Conservation (phyloP, 30 jellyfish, hydroid and myxozoan species). For the Hydractinia echinata region DNA sequence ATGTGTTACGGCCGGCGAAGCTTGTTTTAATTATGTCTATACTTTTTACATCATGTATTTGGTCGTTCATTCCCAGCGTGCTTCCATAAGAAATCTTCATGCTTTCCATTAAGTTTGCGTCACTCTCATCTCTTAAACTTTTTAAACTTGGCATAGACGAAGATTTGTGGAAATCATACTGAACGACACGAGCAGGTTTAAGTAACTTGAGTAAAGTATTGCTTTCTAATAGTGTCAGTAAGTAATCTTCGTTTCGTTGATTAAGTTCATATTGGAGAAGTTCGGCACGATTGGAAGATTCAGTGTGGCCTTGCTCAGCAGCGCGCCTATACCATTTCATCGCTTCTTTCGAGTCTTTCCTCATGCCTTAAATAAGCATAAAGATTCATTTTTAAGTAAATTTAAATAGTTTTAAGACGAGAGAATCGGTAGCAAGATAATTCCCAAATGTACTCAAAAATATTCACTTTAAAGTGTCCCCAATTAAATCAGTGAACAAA, state of each 20-base stretch:
- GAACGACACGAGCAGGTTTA: background rate
- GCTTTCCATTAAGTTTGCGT: no score
- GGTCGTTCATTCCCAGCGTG: no score
- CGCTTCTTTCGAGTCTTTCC: constrained; percentile 9
- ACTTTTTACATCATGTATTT: no score
- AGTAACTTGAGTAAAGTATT: constrained; percentile 8
- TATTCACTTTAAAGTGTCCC: no score
- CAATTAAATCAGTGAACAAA: no score
- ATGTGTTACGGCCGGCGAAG: no score
- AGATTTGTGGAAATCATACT: background rate
- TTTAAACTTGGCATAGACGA: constrained; percentile 11
- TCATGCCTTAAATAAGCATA: background rate
- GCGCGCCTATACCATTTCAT: constrained; percentile 21
- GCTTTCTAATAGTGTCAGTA: constrained; percentile 15
- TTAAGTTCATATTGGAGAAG: constrained; percentile 11
- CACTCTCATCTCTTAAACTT: background rate
- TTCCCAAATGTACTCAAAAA: no score
- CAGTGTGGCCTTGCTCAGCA: constrained; percentile 5
- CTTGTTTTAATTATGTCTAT: no score
- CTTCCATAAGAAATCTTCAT: no score
- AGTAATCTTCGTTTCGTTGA: constrained; percentile 17
- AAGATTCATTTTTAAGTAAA: background rate
- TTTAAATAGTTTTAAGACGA: no score
- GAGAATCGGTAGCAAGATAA: no score
- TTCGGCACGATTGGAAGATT: constrained; percentile 11